phyloP scores from a whole-genome alignment of 2,888 invertebrate genomes.

The Euplagia quadripunctaria region DNA sequence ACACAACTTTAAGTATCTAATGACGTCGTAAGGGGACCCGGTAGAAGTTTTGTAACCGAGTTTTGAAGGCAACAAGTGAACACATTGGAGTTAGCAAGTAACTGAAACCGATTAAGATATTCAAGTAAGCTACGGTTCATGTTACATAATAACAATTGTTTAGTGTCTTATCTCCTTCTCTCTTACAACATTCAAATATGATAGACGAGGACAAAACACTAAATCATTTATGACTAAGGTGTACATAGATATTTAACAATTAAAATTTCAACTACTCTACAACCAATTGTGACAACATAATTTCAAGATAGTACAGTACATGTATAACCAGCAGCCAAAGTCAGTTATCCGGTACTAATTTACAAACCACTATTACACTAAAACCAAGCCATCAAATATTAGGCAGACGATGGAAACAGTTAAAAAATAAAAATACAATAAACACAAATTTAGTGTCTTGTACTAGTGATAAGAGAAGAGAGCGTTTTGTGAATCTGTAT shows the following conservation, averaged over 20 bases:
- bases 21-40: neutral
- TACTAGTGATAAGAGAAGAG: neutral
- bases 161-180: neutral
- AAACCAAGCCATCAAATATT: neutral
- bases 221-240: neutral
- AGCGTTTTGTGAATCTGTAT: neutral
- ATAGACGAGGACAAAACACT: conserved; percentile 4
- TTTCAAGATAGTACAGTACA: conserved; percentile 2
- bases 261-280: neutral
- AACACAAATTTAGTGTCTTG: neutral
- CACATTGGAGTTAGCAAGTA: neutral
- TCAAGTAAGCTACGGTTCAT: neutral
- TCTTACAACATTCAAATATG: neutral
- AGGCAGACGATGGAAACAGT: neutral
- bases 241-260: neutral
- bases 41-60: neutral
- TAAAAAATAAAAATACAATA: neutral
- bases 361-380: neutral
- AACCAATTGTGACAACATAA: conserved; percentile 12
- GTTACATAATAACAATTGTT: neutral
- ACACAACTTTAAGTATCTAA: neutral
- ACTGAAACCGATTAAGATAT: neutral
- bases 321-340: neutral
- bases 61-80: neutral
- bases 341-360: neutral